A percentile compares a stretch with the other conserved stretches of the same genome.
Evolutionary conservation across 2,888 invertebrate genomes (phyloP).

Genomic region (Nyleta sp.): DNA sequence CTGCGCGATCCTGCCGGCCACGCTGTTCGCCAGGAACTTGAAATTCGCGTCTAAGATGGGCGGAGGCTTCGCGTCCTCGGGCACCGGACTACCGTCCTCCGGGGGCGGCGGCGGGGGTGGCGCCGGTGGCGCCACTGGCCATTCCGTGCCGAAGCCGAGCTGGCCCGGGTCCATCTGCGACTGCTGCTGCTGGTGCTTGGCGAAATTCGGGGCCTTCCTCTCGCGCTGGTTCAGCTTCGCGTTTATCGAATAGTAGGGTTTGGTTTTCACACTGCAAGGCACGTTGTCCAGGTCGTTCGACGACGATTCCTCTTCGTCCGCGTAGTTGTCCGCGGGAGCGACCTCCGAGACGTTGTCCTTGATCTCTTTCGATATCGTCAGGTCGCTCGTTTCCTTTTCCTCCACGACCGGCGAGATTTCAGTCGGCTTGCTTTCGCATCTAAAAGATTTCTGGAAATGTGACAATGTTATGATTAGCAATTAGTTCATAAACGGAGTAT

Average conservation of each 20-base stretch:
- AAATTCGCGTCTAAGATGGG: constrained; percentile 75
- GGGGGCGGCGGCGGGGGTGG: constrained; percentile 13
- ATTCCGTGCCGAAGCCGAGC: constrained; percentile 65
- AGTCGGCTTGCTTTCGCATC: constrained; percentile 76
- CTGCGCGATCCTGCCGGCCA: constrained; percentile 70
- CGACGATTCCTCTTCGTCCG: constrained; percentile 75
- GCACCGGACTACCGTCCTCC: constrained; percentile 71
- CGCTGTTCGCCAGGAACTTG: constrained; percentile 73
- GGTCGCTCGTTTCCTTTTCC: constrained; percentile 68
- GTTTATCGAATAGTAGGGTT: constrained; percentile 81
- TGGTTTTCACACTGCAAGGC: constrained; percentile 80
- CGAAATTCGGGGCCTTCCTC: constrained; percentile 69
- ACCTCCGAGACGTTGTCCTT: constrained; percentile 65
- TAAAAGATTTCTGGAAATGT: constrained; percentile 75
- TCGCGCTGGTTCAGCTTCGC: constrained; percentile 79
- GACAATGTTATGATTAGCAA: not conserved
- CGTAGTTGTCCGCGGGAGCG: constrained; percentile 47
- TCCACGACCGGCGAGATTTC: constrained; percentile 68
- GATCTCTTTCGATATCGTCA: constrained; percentile 70
- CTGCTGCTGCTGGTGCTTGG: constrained; percentile 58
- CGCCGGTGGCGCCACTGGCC: constrained; percentile 23
- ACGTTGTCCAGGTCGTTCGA: constrained; percentile 73
- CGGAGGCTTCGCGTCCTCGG: constrained; percentile 75
- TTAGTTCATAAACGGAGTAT: too few species aligned
- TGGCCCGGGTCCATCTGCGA: constrained; percentile 46